Conservation (phyloP, 2,113 vertebrate genomes). For the Pseudorasbora parva region DNA sequence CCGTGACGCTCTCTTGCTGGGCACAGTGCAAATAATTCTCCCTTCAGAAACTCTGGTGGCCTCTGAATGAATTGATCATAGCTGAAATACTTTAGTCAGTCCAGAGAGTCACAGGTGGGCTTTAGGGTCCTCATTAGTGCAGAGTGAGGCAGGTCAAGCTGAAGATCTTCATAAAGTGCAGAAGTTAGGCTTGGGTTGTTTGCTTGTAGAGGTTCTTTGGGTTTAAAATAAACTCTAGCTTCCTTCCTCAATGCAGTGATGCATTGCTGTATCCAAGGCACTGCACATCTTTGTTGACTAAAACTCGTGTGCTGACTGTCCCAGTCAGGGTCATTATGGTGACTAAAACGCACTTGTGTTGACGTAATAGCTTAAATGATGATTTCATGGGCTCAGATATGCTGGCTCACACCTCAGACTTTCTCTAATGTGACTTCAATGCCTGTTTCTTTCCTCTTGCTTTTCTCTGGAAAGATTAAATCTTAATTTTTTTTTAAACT, state of each 20-base stretch:
- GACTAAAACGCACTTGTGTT: constrained; percentile 1
- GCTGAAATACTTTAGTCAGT: constrained; percentile 5
- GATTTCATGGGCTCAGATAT: neutral
- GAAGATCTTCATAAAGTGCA: constrained; percentile 25
- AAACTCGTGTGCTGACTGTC: neutral
- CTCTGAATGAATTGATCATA: neutral
- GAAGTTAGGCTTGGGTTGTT: neutral
- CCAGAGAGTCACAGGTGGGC: neutral
- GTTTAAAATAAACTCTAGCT: constrained; percentile 51
- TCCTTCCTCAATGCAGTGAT: constrained; percentile 32
- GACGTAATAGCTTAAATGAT: neutral
- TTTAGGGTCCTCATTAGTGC: neutral
- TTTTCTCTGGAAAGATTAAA: neutral
- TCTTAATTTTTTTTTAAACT: constrained; percentile 1
- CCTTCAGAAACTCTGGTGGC: neutral
- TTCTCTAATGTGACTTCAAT: neutral
- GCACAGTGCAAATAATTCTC: neutral
- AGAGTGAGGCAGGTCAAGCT: neutral
- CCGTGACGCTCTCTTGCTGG: constrained; percentile 10
- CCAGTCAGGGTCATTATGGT: neutral
- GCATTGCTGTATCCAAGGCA: constrained; percentile 17
- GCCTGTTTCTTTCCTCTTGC: neutral
- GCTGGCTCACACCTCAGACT: neutral
- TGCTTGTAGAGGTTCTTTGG: neutral
- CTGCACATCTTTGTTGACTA: constrained; percentile 27